Evolutionary conservation across 2,797 vertebrate genomes (phyloP).

Genomic region (Emys orbicularis): DNA sequence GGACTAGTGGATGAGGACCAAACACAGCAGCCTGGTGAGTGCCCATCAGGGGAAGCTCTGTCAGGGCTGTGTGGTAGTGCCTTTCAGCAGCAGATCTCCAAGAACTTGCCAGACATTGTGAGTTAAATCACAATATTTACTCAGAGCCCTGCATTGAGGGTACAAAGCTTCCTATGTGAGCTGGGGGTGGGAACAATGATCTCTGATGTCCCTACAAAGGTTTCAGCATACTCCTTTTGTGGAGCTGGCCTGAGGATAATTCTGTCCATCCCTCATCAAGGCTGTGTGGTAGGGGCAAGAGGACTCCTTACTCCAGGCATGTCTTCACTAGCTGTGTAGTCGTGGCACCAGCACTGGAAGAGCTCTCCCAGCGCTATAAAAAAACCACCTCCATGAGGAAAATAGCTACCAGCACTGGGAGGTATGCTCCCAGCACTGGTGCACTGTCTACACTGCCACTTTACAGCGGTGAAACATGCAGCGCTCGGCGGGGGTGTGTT

Average conservation of each 20-base stretch:
- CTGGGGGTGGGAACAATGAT: background rate
- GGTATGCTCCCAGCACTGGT: too few relatives aligned
- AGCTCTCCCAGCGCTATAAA: too few relatives aligned
- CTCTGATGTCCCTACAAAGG: background rate
- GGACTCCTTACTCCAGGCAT: background rate
- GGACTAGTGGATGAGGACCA: background rate
- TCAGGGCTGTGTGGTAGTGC: background rate
- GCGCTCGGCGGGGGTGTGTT: too few relatives aligned
- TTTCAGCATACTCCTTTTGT: background rate
- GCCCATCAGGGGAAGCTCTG: background rate
- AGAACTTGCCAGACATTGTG: background rate
- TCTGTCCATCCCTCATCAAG: background rate
- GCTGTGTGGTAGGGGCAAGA: fast-evolving
- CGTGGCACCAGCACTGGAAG: too few relatives aligned
- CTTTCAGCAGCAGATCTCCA: background rate
- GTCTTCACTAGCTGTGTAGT: too few relatives aligned
- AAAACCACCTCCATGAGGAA: too few relatives aligned
- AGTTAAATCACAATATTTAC: background rate
- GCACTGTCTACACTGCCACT: too few relatives aligned
- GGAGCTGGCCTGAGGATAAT: fast-evolving
- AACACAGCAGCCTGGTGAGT: background rate
- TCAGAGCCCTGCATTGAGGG: background rate
- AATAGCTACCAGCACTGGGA: too few relatives aligned
- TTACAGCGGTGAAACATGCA: too few relatives aligned
- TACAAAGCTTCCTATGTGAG: fast-evolving